Evolutionary conservation across 2,113 vertebrate genomes (phyloP).

Genomic region (Atrichornis clamosus): DNA sequence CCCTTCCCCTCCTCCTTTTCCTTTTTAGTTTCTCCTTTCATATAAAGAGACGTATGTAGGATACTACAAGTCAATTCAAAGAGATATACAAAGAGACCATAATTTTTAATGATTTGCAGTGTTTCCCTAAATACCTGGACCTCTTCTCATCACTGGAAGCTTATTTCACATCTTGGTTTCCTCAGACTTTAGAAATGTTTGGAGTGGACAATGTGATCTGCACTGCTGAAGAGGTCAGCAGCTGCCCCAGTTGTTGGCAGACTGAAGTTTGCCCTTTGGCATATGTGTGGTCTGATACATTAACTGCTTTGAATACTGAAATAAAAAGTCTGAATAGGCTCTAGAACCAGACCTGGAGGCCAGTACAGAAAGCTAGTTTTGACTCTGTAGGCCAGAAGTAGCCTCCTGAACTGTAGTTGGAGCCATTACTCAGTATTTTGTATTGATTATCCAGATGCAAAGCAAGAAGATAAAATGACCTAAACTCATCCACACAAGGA

Average conservation of each 20-base stretch:
- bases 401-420: background rate
- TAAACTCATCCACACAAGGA: background rate
- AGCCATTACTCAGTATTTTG: background rate
- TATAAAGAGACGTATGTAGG: background rate
- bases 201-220: background rate
- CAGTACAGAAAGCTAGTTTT: background rate
- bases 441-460: background rate
- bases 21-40: background rate
- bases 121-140: background rate
- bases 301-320: background rate
- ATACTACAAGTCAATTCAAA: background rate
- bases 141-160: background rate
- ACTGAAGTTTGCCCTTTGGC: background rate
- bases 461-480: background rate
- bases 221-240: background rate
- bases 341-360: background rate
- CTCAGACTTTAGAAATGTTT: background rate
- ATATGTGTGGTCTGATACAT: background rate
- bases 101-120: background rate
- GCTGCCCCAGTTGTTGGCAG: background rate
- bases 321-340: background rate
- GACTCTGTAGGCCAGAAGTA: background rate
- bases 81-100: background rate
- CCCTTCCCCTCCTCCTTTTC: background rate
- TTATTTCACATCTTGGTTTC: background rate